Evolutionary conservation across 1,140 invertebrate genomes (phyloP).

Genomic region (Anastrepha ludens): DNA sequence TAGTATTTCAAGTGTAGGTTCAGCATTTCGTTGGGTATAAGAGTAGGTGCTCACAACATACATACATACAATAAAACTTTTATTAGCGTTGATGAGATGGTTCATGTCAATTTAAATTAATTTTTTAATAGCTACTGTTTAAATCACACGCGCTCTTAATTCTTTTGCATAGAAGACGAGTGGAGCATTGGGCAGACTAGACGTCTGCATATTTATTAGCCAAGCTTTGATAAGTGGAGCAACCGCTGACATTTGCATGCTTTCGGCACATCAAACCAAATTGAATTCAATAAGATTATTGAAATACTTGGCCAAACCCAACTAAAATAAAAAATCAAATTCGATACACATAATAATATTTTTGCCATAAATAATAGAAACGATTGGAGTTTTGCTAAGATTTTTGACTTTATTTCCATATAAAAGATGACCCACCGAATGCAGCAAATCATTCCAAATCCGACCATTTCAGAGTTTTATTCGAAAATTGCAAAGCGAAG

Average conservation of each 20-base stretch:
- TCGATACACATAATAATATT: background rate
- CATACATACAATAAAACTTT: background rate
- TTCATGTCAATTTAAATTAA: background rate
- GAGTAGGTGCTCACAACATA: too few species aligned
- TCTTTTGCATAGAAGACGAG: background rate
- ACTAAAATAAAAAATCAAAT: background rate
- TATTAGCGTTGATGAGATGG: background rate
- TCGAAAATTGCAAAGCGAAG: background rate
- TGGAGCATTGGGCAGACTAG: background rate
- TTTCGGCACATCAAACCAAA: background rate
- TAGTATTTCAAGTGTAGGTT: too few species aligned
- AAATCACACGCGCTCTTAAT: background rate
- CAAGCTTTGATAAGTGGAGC: constrained; percentile 5
- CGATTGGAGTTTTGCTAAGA: background rate
- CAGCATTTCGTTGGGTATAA: too few species aligned
- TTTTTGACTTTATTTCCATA: background rate
- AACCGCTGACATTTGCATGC: background rate
- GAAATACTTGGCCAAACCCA: background rate
- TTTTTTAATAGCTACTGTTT: background rate
- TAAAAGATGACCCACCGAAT: constrained; percentile 37
- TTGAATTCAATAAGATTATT: background rate
- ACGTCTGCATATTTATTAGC: constrained; percentile 4
- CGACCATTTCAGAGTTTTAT: constrained; percentile 8
- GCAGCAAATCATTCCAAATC: constrained; percentile 40
- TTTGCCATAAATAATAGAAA: background rate